phyloP scores from a whole-genome alignment of 2,797 vertebrate species.

The Neosilurus hyrtlii region DNA sequence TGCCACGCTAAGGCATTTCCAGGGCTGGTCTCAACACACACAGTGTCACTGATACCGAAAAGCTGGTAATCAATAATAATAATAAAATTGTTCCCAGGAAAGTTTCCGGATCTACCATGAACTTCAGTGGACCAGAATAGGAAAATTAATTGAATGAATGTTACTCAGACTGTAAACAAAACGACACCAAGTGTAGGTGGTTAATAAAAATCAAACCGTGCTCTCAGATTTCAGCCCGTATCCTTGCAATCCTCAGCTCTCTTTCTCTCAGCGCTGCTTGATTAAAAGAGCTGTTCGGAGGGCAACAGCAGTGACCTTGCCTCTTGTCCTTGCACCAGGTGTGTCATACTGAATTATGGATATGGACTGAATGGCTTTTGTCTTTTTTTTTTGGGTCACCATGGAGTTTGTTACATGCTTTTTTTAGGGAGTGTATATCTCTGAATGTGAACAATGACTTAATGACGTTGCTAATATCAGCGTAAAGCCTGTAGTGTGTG shows the following conservation, averaged over 20 bases:
- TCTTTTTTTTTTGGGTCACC: neutral
- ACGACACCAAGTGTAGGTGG: no score
- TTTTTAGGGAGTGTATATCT: neutral
- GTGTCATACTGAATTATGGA: constrained; percentile 39
- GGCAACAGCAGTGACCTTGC: constrained; percentile 44
- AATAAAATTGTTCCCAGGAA: neutral
- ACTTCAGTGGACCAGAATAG: neutral
- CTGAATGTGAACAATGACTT: neutral
- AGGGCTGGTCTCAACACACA: constrained; percentile 58
- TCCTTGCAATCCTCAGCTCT: neutral
- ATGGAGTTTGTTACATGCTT: neutral
- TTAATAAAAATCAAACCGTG: neutral
- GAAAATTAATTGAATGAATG: neutral
- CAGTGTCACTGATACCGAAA: constrained; percentile 43
- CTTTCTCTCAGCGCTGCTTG: constrained; percentile 26
- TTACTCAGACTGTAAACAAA: neutral
- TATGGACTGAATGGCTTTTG: constrained; percentile 12
- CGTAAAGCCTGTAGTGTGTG: neutral
- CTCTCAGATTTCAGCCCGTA: neutral
- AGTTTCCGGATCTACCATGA: neutral
- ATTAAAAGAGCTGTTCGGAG: constrained; percentile 44
- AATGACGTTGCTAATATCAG: neutral
- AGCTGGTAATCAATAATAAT: neutral
- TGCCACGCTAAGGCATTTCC: constrained; percentile 54
- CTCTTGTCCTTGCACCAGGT: constrained; percentile 20